Percentiles rank a stretch among this genome's conserved stretches.
Conservation (phyloP, 35 echinoderm and acorn worm genomes). For the Chiridota heheva region DNA sequence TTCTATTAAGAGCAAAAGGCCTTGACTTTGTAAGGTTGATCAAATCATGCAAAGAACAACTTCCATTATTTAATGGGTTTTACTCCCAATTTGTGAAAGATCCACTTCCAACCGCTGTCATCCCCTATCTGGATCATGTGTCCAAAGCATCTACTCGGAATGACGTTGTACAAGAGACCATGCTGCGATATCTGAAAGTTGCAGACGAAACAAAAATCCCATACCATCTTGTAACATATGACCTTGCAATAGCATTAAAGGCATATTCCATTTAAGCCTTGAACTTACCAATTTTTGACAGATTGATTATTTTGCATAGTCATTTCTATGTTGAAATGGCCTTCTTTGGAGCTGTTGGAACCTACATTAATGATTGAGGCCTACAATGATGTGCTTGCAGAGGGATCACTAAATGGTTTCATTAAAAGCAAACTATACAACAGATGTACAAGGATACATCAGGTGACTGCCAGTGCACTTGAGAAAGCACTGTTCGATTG, state of each 20-base stretch:
- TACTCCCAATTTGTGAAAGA: constrained; percentile 68
- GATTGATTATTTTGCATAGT: constrained; percentile 67
- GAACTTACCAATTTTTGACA: constrained; percentile 59
- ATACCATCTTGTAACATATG: constrained; percentile 63
- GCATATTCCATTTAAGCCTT: constrained; percentile 81
- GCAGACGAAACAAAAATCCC: constrained; percentile 56
- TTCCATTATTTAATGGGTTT: constrained; percentile 62
- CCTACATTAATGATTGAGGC: constrained; percentile 69
- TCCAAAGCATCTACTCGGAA: constrained; percentile 60
- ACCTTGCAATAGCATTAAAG: constrained; percentile 75
- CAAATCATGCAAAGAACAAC: constrained; percentile 19
- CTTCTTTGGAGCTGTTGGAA: constrained; percentile 77
- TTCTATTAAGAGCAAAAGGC: constrained; percentile 26
- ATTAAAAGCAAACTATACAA: constrained; percentile 69
- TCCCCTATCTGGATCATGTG: constrained; percentile 70
- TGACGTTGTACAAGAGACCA: constrained; percentile 75
- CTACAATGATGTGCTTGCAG: constrained; percentile 61
- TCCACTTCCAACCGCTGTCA: constrained; percentile 44
- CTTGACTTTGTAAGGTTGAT: constrained; percentile 16
- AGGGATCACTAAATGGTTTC: constrained; percentile 75
- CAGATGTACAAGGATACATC: constrained; percentile 72
- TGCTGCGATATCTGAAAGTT: constrained; percentile 58
- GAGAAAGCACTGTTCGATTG: constrained; percentile 54
- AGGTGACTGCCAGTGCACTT: constrained; percentile 57
- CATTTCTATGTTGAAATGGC: constrained; percentile 76